phyloP scores from a whole-genome alignment of 2,797 vertebrate species.

The Cygnus olor region DNA sequence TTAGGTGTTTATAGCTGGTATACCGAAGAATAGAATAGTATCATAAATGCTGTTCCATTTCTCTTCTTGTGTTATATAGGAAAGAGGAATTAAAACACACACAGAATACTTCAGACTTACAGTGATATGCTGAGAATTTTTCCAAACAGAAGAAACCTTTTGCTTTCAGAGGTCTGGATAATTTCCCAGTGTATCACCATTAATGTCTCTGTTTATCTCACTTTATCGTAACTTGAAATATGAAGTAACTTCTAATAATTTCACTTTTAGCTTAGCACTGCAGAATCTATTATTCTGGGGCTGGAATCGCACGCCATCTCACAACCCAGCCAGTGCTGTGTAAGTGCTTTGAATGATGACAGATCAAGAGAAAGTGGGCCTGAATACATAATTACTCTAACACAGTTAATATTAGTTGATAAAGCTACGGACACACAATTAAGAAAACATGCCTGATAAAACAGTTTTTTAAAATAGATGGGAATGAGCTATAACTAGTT shows the following conservation, averaged over 20 bases:
- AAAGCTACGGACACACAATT: conserved; percentile 70
- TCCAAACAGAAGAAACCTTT: conserved; percentile 45
- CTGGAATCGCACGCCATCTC: conserved; percentile 30
- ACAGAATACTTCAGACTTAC: background rate
- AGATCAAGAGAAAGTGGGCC: conserved; percentile 62
- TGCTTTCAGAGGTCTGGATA: conserved; percentile 2
- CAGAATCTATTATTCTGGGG: conserved; percentile 64
- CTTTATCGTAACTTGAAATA: conserved; percentile 63
- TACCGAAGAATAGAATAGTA: background rate
- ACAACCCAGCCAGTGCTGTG: conserved; percentile 10
- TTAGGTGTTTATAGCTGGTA: background rate
- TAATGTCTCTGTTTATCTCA: conserved; percentile 63
- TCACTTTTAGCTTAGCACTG: conserved; percentile 65
- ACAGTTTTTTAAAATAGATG: conserved; percentile 39
- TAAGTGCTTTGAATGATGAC: conserved; percentile 70
- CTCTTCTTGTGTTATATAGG: background rate
- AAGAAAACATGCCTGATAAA: conserved; percentile 72
- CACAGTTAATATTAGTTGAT: conserved; percentile 61
- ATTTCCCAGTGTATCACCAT: conserved; percentile 30
- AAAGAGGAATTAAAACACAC: conserved; percentile 14
- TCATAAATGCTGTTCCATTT: conserved; percentile 1
- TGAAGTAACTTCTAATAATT: conserved; percentile 71
- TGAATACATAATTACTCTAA: conserved; percentile 68
- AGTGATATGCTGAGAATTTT: background rate
- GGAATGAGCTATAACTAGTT: conserved; percentile 47